Evolutionary conservation across 2,797 vertebrate species (phyloP).

Genomic region (Hydrophis major): DNA sequence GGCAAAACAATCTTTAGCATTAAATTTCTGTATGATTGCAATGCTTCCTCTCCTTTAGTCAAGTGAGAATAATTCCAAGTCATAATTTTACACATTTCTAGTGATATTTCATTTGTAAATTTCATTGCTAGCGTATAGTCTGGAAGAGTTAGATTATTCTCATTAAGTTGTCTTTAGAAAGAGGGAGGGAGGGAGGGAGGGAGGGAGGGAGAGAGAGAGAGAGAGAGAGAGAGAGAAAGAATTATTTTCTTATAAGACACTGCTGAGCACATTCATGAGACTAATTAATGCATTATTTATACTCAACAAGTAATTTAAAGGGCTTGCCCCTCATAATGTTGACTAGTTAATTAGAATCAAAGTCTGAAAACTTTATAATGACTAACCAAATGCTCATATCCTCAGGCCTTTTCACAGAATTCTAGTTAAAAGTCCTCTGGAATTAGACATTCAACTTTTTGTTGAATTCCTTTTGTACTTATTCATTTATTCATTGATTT

Average conservation of each 20-base stretch:
- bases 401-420: not conserved
- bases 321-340: slow-evolving; percentile 9
- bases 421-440: not conserved
- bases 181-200: not conserved
- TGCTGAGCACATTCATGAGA: slow-evolving; percentile 22
- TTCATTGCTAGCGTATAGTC: slow-evolving; percentile 47
- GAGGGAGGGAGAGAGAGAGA: not conserved
- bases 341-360: not conserved
- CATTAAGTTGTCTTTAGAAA: slow-evolving; percentile 46
- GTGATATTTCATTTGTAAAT: slow-evolving; percentile 42
- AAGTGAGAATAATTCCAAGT: not conserved
- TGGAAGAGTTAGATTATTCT: slow-evolving; percentile 49
- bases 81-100: slow-evolving; percentile 26
- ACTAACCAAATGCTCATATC: not conserved
- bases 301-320: slow-evolving; percentile 59
- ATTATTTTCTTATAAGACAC: slow-evolving; percentile 51
- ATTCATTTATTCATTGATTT: not conserved
- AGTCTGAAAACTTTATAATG: slow-evolving; percentile 15
- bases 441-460: not conserved
- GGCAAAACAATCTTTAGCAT: not conserved
- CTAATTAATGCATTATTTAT: slow-evolving; percentile 56
- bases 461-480: not conserved
- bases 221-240: slow-evolving; percentile 26
- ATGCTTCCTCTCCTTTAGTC: not conserved
- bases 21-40: slow-evolving; percentile 7